Percentiles rank a stretch among this genome's conserved stretches.
These are phyloP conservation scores for Ciconia maguari DNA, from an alignment of 2,113 vertebrate species.

Conservation along the genomic window DNA sequence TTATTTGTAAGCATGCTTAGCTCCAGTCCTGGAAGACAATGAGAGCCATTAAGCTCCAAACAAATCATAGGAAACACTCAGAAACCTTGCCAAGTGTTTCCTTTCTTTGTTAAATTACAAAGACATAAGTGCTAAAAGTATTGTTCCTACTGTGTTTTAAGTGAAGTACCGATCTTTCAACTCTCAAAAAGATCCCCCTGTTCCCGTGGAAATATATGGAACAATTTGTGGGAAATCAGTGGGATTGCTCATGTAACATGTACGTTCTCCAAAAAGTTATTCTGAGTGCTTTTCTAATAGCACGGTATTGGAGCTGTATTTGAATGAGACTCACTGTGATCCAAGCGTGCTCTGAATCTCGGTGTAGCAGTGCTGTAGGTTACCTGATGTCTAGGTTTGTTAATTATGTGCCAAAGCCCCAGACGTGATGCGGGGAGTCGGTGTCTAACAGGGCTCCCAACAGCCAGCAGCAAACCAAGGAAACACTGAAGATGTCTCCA, in stretches of 20 bases:
- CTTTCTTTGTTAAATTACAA: constrained; percentile 27
- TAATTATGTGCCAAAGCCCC: neutral
- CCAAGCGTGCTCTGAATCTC: neutral
- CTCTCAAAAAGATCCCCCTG: neutral
- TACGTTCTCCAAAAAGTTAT: neutral
- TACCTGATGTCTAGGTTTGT: neutral
- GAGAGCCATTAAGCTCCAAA: neutral
- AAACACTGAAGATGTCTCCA: neutral
- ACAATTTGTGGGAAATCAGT: neutral
- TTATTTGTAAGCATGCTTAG: neutral
- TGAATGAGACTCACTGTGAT: accelerated
- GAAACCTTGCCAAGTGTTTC: constrained; percentile 5
- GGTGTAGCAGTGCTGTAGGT: neutral
- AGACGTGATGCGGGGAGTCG: accelerated
- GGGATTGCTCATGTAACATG: neutral
- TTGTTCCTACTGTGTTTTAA: neutral
- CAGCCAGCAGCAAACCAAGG: neutral
- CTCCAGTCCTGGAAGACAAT: neutral
- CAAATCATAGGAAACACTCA: neutral
- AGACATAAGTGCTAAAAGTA: neutral
- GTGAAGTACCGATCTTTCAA: neutral
- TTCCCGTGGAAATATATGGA: neutral
- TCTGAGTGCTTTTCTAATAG: neutral
- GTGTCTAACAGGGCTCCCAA: neutral
- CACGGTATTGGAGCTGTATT: neutral